These are phyloP conservation scores for Julus scanicus DNA, from an alignment of 2,888 invertebrate species.

Conservation along the genomic window DNA sequence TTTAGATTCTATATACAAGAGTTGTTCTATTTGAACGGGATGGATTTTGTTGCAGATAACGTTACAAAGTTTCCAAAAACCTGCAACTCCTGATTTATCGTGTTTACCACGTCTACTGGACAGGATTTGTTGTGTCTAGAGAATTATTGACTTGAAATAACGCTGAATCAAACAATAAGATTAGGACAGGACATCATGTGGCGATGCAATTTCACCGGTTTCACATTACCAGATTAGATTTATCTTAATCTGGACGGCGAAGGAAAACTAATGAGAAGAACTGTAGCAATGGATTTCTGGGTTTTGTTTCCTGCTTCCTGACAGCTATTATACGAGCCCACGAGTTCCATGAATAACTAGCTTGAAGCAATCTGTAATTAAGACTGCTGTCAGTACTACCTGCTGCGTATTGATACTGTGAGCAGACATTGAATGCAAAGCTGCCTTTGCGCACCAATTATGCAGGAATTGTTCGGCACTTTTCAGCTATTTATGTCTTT, in stretches of 20 bases:
- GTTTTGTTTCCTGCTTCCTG: not conserved
- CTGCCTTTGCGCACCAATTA: not conserved
- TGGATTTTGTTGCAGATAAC: too few species aligned
- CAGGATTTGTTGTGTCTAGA: not conserved
- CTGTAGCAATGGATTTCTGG: not conserved
- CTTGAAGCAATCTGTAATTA: not conserved
- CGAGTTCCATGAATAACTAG: not conserved
- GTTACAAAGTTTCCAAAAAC: not conserved
- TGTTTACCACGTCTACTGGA: not conserved
- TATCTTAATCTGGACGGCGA: not conserved
- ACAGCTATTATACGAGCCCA: not conserved
- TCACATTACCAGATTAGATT: not conserved
- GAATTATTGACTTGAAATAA: not conserved
- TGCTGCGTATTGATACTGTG: not conserved
- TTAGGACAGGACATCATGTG: not conserved
- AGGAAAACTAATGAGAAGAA: not conserved
- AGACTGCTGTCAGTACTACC: slow-evolving; percentile 19
- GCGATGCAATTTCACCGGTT: not conserved
- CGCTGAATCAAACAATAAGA: not conserved
- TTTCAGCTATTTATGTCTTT: not conserved
- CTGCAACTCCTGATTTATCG: not conserved
- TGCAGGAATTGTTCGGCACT: not conserved
- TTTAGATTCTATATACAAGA: not conserved
- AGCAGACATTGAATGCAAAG: not conserved
- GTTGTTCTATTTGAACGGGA: not conserved